Evolutionary conservation across 2,113 vertebrate species (phyloP), one percentile per base, ranked within the genome.

Genomic region (Axis porcinus): DNA sequence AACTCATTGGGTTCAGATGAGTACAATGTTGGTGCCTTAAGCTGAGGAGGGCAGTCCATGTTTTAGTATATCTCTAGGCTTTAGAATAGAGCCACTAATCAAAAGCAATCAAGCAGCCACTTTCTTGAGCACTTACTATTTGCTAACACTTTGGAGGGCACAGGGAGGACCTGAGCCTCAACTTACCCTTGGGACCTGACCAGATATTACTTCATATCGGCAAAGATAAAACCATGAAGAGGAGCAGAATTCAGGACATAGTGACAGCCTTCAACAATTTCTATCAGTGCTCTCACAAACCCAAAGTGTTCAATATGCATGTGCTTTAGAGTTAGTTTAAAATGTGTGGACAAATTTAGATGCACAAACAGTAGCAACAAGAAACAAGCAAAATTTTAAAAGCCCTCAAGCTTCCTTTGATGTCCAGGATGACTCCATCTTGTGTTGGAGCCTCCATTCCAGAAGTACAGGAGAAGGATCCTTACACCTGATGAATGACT

Each of bases 141-240:
- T 84, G 27, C n/a, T 95, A 23, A 83, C 54, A 81, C 45, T 64
- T 27, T 89, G 87, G 36, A 89, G 27, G 70, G n/a, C 43, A 94
- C 1, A 54, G 60, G 47, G 55, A 89, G 28, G 36, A 74, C n/a
- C 67, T 25, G 67, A 74, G 36, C n/a, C n/a, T 70, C n/a, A 70
- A 70, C 67, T 79, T 84, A 86, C 15, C 54, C 74, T 82, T 55
- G 52, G 90, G 19, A 84, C 43, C 57, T 91, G 43, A 85, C 92
- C 40, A 64, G 33, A 25, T 93, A 43, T 58, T 86, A 91, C 50
- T 79, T 83, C 33, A 58, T 83, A 79, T 6, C 15, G n/a, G 19
- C 54, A 92, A 90, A 88, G 62, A 79, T 95, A 74, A 97, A 97
- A 96, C 76, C 33, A 88, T 36, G 36, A 91, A 52, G 62, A 94